Conservation (phyloP, 2,888 invertebrate species). For the Nymphalis c-album region DNA sequence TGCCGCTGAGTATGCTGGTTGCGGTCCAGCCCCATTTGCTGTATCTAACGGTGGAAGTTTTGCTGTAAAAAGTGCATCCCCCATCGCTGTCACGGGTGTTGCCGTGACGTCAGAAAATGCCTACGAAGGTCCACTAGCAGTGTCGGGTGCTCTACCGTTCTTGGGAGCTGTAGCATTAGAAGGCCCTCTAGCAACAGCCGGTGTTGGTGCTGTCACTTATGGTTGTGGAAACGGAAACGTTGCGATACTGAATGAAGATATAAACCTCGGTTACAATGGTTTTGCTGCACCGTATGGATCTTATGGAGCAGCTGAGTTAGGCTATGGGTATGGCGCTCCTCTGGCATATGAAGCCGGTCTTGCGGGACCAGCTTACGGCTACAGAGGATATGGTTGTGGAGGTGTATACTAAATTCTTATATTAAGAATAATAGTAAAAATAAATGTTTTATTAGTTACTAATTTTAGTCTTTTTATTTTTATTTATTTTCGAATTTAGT, state of each 20-base stretch:
- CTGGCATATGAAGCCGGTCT: slow-evolving; percentile 23
- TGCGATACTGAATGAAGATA: slow-evolving; percentile 47
- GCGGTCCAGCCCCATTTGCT: slow-evolving; percentile 49
- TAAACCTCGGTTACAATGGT: slow-evolving; percentile 34
- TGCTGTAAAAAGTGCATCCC: slow-evolving; percentile 50
- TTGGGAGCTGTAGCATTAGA: slow-evolving; percentile 54
- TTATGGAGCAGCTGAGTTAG: slow-evolving; percentile 18
- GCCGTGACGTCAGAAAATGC: slow-evolving; percentile 54
- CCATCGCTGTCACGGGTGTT: slow-evolving; percentile 52
- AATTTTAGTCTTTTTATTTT: neutral
- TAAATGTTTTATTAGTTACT: neutral
- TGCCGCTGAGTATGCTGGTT: slow-evolving; percentile 43
- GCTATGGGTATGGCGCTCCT: slow-evolving; percentile 29
- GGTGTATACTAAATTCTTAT: slow-evolving; percentile 15
- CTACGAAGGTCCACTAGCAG: slow-evolving; percentile 51
- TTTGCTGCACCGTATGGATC: slow-evolving; percentile 23
- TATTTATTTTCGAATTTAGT: neutral
- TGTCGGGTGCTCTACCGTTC: slow-evolving; percentile 57
- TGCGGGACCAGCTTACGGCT: slow-evolving; percentile 25
- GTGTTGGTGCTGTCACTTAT: slow-evolving; percentile 52
- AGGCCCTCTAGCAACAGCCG: slow-evolving; percentile 52
- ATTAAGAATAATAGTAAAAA: neutral
- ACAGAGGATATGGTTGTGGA: slow-evolving; percentile 31
- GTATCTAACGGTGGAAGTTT: slow-evolving; percentile 55
- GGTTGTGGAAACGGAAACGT: slow-evolving; percentile 54